Evolutionary conservation across 35 echinoderm and acorn worm species (phyloP), one percentile per base, ranked within the genome.

Genomic region (Hemicentrotus pulcherrimus): DNA sequence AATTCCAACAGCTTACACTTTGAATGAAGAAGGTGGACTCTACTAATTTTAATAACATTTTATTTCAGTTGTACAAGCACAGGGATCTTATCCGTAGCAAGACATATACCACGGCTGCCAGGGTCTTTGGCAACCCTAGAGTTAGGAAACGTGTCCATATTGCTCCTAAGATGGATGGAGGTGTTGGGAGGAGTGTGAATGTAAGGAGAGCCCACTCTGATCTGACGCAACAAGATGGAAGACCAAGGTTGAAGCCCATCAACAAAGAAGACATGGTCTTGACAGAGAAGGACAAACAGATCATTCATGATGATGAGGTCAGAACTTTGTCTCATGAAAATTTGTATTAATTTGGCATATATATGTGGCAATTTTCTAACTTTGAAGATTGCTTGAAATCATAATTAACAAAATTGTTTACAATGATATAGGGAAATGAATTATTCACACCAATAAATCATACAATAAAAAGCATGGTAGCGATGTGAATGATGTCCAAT

Each of bases 31-130:
- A 28, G 7, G 65, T 78, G 6, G 11, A 14, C 16, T 59, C 52
- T 59, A 10, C 52, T 59, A 14, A 5, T 59, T 59, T 59, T 58
- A 12, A 14, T 59, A 14, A 9, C 28, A 4, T 4, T 78, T 22
- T 78, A n/a, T 78, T 78, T 28, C 19, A 78, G 65, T 78, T 78
- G 32, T 98, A 98, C 97, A 98, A 96, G 86, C 91, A 92, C 41
- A 95, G 97, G 86, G 97, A 98, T 87, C 88, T 98, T 32, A 86
- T 48, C 35, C 71, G 88, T 61, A 95, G 88, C 78, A 98, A 98
- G 90, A 94, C 88, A 32, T 98, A 94, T 94, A 86, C 92, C 35
- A 96, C 96, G 41, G 91, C 93, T 19, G 93, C 52, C 31, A 88
- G 94, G 52, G 95, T 98, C 94, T 98, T 96, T 94, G 97, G 97